Conservation (phyloP, 2,797 vertebrate species). For the Channallabes apus region DNA sequence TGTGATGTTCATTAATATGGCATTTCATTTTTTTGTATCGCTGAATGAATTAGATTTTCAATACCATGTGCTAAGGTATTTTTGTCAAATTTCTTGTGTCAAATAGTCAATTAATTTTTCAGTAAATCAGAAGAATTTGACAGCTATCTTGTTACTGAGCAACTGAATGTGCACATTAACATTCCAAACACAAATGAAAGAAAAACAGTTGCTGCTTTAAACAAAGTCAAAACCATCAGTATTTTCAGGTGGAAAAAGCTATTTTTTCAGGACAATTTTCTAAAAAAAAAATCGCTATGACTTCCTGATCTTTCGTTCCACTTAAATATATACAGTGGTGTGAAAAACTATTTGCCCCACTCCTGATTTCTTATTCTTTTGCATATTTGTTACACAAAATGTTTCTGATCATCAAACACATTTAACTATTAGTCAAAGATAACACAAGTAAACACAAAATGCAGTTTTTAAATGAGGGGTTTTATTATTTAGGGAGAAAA, state of each 20-base stretch:
- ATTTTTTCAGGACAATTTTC: not conserved
- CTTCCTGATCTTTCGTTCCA: too few relatives aligned
- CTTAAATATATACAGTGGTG: too few relatives aligned
- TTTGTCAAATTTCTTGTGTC: not conserved
- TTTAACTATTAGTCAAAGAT: too few relatives aligned
- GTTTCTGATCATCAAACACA: too few relatives aligned
- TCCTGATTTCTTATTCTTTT: too few relatives aligned
- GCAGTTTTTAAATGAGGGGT: too few relatives aligned
- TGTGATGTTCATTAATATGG: not conserved
- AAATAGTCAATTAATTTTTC: not conserved
- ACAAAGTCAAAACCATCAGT: not conserved
- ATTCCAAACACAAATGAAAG: not conserved
- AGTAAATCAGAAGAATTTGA: not conserved
- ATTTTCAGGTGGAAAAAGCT: not conserved
- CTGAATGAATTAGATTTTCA: not conserved
- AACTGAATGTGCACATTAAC: not conserved
- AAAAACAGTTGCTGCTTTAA: not conserved
- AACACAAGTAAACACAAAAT: too few relatives aligned
- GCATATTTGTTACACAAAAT: too few relatives aligned
- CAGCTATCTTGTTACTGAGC: too few relatives aligned
- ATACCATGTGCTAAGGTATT: not conserved
- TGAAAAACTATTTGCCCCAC: too few relatives aligned
- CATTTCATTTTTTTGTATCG: not conserved
- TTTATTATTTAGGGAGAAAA: too few relatives aligned
- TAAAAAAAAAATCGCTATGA: too few relatives aligned